Conservation (phyloP, 1,140 invertebrate species). For the Asobara japonica region DNA sequence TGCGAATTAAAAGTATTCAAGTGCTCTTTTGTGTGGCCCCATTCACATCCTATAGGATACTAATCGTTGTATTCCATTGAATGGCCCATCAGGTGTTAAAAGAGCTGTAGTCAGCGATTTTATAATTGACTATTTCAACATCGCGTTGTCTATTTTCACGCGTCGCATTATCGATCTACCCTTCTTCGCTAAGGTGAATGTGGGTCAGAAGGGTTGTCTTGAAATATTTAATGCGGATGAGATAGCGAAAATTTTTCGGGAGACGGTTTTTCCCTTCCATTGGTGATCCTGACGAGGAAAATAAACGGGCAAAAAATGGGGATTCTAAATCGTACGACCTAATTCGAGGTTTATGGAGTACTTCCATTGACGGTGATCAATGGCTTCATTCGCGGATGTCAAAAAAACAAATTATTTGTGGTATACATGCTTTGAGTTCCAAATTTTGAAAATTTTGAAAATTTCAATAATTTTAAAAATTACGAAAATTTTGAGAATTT, state of each 20-base stretch:
- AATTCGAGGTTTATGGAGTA: too few relatives aligned
- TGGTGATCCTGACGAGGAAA: too few relatives aligned
- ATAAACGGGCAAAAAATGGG: too few relatives aligned
- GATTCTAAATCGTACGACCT: too few relatives aligned
- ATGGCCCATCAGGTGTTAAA: neutral
- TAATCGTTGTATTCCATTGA: neutral
- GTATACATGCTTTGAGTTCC: too few relatives aligned
- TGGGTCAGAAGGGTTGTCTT: conserved; percentile 1
- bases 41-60: neutral
- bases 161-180: neutral
- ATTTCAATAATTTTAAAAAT: too few relatives aligned
- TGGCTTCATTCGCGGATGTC: too few relatives aligned
- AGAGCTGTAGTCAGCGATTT: neutral
- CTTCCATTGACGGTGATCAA: too few relatives aligned
- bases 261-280: too few relatives aligned
- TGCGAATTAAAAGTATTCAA: neutral
- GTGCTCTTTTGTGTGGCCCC: neutral
- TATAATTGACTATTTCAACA: conserved; percentile 6
- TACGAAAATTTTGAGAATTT: too few relatives aligned
- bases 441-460: too few relatives aligned
- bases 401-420: too few relatives aligned
- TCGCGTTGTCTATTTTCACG: neutral
- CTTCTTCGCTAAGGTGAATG: neutral
- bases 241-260: neutral
- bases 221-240: neutral